These are phyloP conservation scores for Dexiosoma caninum DNA, from an alignment of 2,888 invertebrate genomes.

Conservation along the genomic window DNA sequence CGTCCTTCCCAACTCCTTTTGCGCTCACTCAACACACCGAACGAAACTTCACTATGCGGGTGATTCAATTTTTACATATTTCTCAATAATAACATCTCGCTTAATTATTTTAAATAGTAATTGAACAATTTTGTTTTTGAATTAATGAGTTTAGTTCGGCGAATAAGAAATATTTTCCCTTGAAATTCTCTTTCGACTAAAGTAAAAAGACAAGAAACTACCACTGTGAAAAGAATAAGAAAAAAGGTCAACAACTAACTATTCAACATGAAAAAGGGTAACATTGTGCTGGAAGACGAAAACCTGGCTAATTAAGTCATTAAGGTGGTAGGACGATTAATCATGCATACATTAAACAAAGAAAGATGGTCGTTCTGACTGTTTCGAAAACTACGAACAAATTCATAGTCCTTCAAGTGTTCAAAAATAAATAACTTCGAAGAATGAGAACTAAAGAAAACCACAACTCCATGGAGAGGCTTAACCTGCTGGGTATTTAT, in stretches of 20 bases:
- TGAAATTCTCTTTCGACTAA: constrained; percentile 4
- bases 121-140: constrained; percentile 39
- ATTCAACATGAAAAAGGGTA: constrained; percentile 39
- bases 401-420: constrained; percentile 49
- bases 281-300: neutral
- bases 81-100: constrained; percentile 39
- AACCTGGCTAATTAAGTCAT: constrained; percentile 59
- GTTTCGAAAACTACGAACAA: constrained; percentile 20
- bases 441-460: constrained; percentile 19
- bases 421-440: constrained; percentile 1
- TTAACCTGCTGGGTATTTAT: constrained; percentile 54
- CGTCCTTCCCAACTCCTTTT: constrained; percentile 11
- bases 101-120: constrained; percentile 51
- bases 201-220: neutral
- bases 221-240: neutral
- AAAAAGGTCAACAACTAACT: constrained; percentile 25
- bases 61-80: constrained; percentile 20
- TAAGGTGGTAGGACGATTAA: constrained; percentile 60
- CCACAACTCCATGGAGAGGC: constrained; percentile 23
- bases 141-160: constrained; percentile 48
- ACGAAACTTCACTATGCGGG: constrained; percentile 16
- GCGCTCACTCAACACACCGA: neutral
- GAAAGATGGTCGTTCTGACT: constrained; percentile 9
- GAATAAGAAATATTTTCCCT: constrained; percentile 38
- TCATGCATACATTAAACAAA: constrained; percentile 55